Percentiles rank a stretch among this genome's conserved stretches.
phyloP scores from a whole-genome alignment of 2,888 invertebrate genomes.

The Plutella xylostella region DNA sequence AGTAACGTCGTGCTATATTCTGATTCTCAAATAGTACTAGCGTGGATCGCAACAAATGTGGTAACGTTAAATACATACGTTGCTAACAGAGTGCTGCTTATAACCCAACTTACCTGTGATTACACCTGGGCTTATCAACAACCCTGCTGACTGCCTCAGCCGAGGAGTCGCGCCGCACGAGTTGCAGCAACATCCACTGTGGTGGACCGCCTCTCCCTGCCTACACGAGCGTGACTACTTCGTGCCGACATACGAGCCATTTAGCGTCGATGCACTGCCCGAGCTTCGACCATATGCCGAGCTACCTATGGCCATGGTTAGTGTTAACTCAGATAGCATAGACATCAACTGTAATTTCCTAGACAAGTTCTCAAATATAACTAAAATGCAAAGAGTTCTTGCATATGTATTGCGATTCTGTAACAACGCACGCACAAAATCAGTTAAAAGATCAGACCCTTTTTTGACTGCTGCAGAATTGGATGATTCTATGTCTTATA shows the following conservation, averaged over 20 bases:
- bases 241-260: background rate
- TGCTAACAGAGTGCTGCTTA: conserved; percentile 13
- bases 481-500: background rate
- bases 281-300: background rate
- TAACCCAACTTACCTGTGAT: conserved; percentile 7
- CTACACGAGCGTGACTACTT: background rate
- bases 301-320: too few species aligned
- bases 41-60: conserved; percentile 13
- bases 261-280: background rate
- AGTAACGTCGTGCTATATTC: background rate
- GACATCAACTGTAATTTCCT: background rate
- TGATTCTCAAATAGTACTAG: conserved; percentile 4
- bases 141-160: conserved; percentile 11
- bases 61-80: conserved; percentile 14
- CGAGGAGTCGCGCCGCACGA: conserved; percentile 13
- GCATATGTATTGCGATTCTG: background rate
- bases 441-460: background rate
- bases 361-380: background rate
- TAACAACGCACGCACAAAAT: background rate
- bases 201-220: conserved; percentile 12
- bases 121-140: conserved; percentile 11
- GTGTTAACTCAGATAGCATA: background rate
- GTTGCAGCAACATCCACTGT: conserved; percentile 6
- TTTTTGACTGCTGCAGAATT: background rate
- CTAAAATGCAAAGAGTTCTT: background rate